Base-by-base conservation (phyloP, 2,113 vertebrate species). In the Silurus meridionalis region DNA sequence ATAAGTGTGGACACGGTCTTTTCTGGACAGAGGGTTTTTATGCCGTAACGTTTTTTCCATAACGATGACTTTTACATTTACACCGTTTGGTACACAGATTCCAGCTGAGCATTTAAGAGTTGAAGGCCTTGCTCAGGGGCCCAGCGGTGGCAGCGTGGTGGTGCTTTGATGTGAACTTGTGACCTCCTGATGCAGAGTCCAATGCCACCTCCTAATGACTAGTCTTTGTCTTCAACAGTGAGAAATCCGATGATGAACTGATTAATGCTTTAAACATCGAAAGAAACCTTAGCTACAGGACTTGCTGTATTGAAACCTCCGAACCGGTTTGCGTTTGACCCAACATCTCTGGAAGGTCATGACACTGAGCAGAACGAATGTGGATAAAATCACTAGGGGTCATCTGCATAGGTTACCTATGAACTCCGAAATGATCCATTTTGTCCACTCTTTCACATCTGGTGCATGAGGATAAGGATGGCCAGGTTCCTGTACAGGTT, bases 361-460 rank as follows among this genome's bases (percentile, higher is more conserved):
- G 71, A 86, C 85, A 37, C 50, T 2, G 60, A 75, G 72, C 80
- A 48, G 80, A 86, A 66, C n/a, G 25, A 82, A 48, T 83, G 80
- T 84, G 48, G 80, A 87, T 74, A 75, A 86, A 84, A 82, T 80
- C 80, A 50, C 80, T n/a, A 25, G 3, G 79, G 64, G 82, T 82
- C 90, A 88, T 89, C 81, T 89, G 86, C 58, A 82, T 52, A 64
- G 80, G 80, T 83, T 83, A 86, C 80, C 69, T 74, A 57, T 55
- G 21, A 75, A 53, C 48, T 64, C 60, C 37, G 60, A 61, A 79
- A 23, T 23, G 58, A 85, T n/a, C 71, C 14, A 6, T 37, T 66
- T 58, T 37, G n/a, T 80, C 60, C 61, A 23, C 25, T 78, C 74
- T 55, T 87, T 87, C 11, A 67, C 80, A 61, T 84, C 82, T 86